phyloP scores from a whole-genome alignment of 2,888 invertebrate genomes.

The Oeneis ivallda region DNA sequence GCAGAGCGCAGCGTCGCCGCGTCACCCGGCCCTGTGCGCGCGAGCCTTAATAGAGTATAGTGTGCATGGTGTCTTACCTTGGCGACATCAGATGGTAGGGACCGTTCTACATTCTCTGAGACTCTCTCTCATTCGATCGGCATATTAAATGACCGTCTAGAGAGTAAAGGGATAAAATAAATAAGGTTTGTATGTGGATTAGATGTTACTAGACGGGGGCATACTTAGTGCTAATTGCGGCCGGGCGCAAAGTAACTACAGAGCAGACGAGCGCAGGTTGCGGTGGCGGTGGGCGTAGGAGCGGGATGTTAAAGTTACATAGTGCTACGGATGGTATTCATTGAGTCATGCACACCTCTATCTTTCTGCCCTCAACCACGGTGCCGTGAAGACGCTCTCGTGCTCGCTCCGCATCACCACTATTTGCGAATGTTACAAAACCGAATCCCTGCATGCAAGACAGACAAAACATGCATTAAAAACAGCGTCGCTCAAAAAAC shows the following conservation, averaged over 20 bases:
- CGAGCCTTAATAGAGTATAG: slow-evolving; percentile 29
- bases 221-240: slow-evolving; percentile 76
- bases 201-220: slow-evolving; percentile 61
- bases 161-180: slow-evolving; percentile 84
- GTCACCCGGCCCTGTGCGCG: neutral
- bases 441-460: slow-evolving; percentile 99
- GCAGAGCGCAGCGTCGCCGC: neutral
- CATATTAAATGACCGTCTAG: slow-evolving; percentile 86
- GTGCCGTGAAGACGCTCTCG: slow-evolving; percentile 99
- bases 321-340: slow-evolving; percentile 84
- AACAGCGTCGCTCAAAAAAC: slow-evolving; percentile 89
- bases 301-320: slow-evolving; percentile 85
- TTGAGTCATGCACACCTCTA: slow-evolving; percentile 99
- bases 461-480: slow-evolving; percentile 97
- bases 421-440: slow-evolving; percentile 99
- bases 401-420: slow-evolving; percentile 99
- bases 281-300: slow-evolving; percentile 80
- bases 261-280: slow-evolving; percentile 81
- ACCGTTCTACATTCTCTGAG: slow-evolving; percentile 82
- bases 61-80: slow-evolving; percentile 71
- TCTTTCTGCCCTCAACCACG: slow-evolving; percentile 99
- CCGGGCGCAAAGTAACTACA: slow-evolving; percentile 77
- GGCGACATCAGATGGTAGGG: slow-evolving; percentile 76
- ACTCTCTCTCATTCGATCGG: slow-evolving; percentile 81
- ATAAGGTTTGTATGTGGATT: slow-evolving; percentile 81